These are phyloP conservation scores for Sturnus vulgaris DNA, from an alignment of 2,113 vertebrate genomes.

Conservation along the genomic window DNA sequence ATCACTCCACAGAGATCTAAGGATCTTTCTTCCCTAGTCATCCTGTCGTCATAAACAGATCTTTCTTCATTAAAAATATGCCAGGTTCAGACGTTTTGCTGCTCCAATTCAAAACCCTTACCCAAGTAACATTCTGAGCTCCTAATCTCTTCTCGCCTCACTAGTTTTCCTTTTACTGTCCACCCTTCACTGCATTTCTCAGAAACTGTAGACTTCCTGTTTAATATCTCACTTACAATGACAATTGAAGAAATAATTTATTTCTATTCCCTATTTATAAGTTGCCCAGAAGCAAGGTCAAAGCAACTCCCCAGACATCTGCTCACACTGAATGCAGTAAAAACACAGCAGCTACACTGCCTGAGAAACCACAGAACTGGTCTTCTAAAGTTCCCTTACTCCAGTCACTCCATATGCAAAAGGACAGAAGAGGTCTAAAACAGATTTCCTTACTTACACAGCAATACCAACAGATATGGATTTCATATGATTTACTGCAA, in stretches of 20 bases:
- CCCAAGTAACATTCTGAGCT: background rate
- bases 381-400: background rate
- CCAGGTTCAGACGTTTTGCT: background rate
- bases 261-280: conserved; percentile 18
- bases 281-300: conserved; percentile 41
- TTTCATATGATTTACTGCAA: background rate
- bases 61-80: background rate
- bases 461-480: rapidly evolving
- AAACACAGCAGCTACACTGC: background rate
- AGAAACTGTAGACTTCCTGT: background rate
- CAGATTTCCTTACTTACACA: background rate
- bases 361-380: background rate
- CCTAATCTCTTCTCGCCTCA: background rate
- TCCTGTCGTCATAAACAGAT: background rate
- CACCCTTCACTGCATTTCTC: background rate
- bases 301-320: background rate
- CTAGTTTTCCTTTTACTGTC: background rate
- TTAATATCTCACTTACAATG: background rate
- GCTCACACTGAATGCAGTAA: background rate
- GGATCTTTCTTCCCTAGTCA: background rate
- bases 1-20: background rate
- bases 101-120: background rate
- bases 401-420: background rate
- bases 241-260: conserved; percentile 21
- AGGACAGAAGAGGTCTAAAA: background rate